A percentile compares a stretch with the other conserved stretches of the same genome.
These are phyloP conservation scores for Idaea straminata DNA, from an alignment of 2,888 invertebrate species.

Conservation along the genomic window DNA sequence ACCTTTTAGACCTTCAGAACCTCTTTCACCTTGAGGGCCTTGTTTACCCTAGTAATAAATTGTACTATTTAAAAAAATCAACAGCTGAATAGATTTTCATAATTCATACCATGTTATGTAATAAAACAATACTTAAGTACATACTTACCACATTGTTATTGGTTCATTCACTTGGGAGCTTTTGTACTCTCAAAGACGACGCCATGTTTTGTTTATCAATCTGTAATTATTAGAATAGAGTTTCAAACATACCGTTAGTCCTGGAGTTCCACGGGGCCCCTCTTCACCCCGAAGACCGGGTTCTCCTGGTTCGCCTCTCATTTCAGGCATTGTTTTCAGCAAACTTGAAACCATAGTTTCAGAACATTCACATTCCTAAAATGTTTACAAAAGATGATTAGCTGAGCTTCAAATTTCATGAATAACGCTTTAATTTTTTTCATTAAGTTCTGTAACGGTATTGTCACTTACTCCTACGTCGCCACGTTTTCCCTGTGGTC, in stretches of 20 bases:
- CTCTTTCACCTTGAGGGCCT: constrained; percentile 80
- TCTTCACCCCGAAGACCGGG: constrained; percentile 64
- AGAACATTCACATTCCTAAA: constrained; percentile 58
- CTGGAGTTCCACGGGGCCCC: constrained; percentile 43
- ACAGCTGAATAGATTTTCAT: constrained; percentile 30
- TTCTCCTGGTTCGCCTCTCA: constrained; percentile 79
- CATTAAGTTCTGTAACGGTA: not conserved
- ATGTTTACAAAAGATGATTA: constrained; percentile 1
- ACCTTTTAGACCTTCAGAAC: constrained; percentile 78
- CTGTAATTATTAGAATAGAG: no score
- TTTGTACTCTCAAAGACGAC: no score
- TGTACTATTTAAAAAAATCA: constrained; percentile 57
- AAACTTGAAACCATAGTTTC: constrained; percentile 46
- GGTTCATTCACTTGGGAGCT: not conserved
- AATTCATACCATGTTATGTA: not conserved
- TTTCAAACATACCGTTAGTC: constrained; percentile 62
- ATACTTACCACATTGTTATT: no score
- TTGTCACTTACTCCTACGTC: constrained; percentile 31
- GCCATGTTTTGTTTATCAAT: no score
- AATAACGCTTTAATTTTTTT: not conserved
- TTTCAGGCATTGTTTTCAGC: constrained; percentile 51
- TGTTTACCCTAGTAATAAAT: constrained; percentile 76
- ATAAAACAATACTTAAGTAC: no score
- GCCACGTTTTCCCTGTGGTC: constrained; percentile 53
- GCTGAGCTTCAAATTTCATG: not conserved